A percentile compares a stretch with the other conserved stretches of the same genome.
Conservation (phyloP, 64 coral and sea anemone genomes). For the Trachythela sp. region DNA sequence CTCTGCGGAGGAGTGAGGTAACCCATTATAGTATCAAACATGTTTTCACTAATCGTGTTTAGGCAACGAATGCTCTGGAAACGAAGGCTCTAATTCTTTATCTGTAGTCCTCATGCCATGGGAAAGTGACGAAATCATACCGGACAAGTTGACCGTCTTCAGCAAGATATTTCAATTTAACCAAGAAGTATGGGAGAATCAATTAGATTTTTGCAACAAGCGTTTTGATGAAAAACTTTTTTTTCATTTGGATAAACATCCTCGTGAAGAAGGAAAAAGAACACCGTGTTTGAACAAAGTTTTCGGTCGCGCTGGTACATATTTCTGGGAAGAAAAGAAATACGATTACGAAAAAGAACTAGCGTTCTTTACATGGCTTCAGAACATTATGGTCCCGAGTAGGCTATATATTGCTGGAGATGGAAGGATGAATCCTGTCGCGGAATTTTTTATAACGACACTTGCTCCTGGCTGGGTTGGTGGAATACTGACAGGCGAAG, state of each 20-base stretch:
- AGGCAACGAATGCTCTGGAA: neutral
- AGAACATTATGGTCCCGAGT: neutral
- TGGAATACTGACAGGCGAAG: neutral
- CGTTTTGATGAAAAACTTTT: neutral
- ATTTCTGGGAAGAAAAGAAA: neutral
- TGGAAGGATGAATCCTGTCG: neutral
- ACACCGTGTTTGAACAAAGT: neutral
- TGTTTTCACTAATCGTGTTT: too few relatives aligned
- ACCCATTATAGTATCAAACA: too few relatives aligned
- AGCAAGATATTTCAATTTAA: conserved; percentile 1
- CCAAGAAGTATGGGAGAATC: neutral
- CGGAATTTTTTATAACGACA: neutral
- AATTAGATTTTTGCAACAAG: neutral
- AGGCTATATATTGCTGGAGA: neutral
- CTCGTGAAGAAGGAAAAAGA: neutral
- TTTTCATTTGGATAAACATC: neutral
- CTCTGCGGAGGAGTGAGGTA: too few relatives aligned
- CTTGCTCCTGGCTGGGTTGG: conserved; percentile 10
- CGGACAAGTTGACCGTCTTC: neutral
- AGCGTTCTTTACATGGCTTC: neutral
- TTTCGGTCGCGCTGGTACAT: neutral
- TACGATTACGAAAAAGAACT: neutral
- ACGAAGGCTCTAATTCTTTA: neutral
- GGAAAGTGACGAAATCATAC: neutral
- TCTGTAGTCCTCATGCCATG: neutral